Percentiles rank a stretch among this genome's conserved stretches.
Conservation (phyloP, 2,888 invertebrate species). For the Himalopsyche tibetana region DNA sequence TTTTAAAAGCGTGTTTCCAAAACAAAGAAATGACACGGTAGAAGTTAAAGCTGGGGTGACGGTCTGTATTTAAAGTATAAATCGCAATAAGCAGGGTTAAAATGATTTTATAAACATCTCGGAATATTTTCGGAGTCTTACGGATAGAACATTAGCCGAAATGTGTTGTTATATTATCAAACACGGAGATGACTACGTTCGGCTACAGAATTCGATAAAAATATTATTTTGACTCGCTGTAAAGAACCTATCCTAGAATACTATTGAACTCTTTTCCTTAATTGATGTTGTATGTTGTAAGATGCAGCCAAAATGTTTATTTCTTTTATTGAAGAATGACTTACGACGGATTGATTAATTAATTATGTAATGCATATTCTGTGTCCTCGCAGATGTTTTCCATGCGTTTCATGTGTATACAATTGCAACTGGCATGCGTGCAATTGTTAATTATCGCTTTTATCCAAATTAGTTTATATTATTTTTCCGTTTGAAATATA, state of each 20-base stretch:
- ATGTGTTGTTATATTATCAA: no score
- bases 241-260: neutral
- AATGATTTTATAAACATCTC: no score
- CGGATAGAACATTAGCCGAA: no score
- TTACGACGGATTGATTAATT: neutral
- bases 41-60: no score
- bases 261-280: neutral
- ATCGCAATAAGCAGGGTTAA: no score
- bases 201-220: neutral
- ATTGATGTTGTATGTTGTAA: constrained; percentile 31
- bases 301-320: constrained; percentile 26
- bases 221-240: constrained; percentile 2
- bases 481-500: constrained; percentile 47
- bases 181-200: no score
- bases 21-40: no score
- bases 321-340: neutral
- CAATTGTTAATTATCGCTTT: neutral
- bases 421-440: constrained; percentile 19
- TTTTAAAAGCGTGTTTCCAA: no score
- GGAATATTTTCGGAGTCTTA: no score
- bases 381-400: neutral
- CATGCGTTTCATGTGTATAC: neutral
- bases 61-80: no score
- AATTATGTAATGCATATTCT: constrained; percentile 24
- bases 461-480: constrained; percentile 20